Conservation (phyloP, 2,888 invertebrate species). For the Sepiola atlantica region DNA sequence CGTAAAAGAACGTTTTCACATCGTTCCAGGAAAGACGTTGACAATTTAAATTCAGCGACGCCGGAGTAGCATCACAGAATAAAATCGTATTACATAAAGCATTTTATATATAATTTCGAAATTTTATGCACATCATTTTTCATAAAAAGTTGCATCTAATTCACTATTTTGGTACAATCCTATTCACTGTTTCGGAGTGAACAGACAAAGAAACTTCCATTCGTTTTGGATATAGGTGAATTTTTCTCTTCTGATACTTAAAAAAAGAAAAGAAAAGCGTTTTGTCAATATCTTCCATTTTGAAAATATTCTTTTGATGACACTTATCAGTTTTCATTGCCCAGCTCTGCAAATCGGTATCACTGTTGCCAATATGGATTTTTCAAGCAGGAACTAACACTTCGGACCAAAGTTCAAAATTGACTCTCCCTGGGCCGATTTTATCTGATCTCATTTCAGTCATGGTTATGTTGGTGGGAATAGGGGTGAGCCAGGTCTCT, state of each 20-base stretch:
- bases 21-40: no score
- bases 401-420: not conserved
- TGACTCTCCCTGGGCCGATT: not conserved
- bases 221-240: no score
- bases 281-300: not conserved
- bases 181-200: no score
- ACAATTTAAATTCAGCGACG: no score
- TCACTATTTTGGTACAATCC: no score
- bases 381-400: not conserved
- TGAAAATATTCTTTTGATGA: not conserved
- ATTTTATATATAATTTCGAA: no score
- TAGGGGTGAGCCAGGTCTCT: not conserved
- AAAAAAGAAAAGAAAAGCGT: not conserved
- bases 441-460: not conserved
- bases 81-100: no score
- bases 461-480: not conserved
- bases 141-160: no score
- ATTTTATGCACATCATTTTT: no score
- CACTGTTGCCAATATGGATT: constrained; percentile 13
- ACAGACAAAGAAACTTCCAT: no score
- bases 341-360: not conserved
- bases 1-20: no score
- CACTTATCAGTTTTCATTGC: not conserved
- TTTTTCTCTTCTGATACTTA: not conserved
- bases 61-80: no score